A percentile compares a stretch with the other conserved stretches of the same genome.
These are phyloP conservation scores for Drosophila varians DNA, from an alignment of 1,140 invertebrate species.

Conservation along the genomic window DNA sequence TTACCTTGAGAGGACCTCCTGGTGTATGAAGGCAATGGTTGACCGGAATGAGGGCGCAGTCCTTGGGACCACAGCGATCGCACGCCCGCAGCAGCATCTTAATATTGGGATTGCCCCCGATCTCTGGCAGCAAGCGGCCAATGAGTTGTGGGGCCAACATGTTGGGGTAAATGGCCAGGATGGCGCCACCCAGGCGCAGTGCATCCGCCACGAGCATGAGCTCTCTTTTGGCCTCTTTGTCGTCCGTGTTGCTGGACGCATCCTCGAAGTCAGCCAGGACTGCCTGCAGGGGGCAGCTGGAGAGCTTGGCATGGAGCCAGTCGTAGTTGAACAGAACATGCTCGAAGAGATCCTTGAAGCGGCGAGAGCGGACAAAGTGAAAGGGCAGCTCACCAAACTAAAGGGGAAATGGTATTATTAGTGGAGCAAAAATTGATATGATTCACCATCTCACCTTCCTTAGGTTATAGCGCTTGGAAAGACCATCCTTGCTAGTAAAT, in stretches of 20 bases:
- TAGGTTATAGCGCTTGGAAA: conserved; percentile 93
- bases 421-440: too few species aligned
- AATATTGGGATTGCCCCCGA: conserved; percentile 90
- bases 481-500: conserved; percentile 94
- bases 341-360: conserved; percentile 96
- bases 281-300: conserved; percentile 96
- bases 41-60: conserved; percentile 95
- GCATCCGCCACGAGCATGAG: conserved; percentile 97
- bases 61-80: conserved; percentile 92
- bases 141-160: conserved; percentile 98
- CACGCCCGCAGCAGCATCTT: conserved; percentile 95
- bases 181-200: conserved; percentile 94
- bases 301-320: conserved; percentile 98
- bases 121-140: conserved; percentile 96
- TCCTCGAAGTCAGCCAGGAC: conserved; percentile 98
- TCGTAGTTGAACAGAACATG: conserved; percentile 98
- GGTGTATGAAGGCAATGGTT: conserved; percentile 98
- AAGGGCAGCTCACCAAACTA: conserved; percentile 98
- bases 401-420: neutral
- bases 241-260: conserved; percentile 92
- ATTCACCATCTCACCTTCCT: conserved; percentile 90
- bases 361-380: conserved; percentile 94
- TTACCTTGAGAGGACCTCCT: conserved; percentile 96
- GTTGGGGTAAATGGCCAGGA: conserved; percentile 94
- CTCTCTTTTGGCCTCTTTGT: conserved; percentile 94